Evolutionary conservation across 2,113 vertebrate species (phyloP).

Genomic region (Psittacus erithacus): DNA sequence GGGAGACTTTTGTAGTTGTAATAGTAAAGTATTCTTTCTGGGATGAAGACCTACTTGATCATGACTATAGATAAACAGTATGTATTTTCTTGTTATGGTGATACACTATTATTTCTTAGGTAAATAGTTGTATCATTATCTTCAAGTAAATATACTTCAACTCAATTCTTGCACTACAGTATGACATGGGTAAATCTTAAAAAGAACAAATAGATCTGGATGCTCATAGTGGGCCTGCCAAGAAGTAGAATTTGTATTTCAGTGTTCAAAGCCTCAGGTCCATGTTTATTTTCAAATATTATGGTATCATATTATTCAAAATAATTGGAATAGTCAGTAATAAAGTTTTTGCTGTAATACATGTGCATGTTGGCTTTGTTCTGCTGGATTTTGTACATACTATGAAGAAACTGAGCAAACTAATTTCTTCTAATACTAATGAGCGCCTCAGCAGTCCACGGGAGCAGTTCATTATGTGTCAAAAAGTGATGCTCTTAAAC

Average conservation of each 20-base stretch:
- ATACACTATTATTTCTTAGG: not conserved
- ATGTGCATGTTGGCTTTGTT: not conserved
- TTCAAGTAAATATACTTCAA: not conserved
- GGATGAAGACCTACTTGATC: not conserved
- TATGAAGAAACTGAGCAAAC: not conserved
- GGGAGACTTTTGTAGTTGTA: not conserved
- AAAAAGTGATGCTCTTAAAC: not conserved
- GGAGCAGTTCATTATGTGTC: not conserved
- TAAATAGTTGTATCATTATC: not conserved
- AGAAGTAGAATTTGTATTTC: not conserved
- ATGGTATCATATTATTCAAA: not conserved
- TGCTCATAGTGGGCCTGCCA: not conserved
- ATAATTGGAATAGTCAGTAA: not conserved
- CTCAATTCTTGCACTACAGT: not conserved
- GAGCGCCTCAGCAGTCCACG: not conserved
- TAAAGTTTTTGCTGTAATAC: not conserved
- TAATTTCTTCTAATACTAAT: fast-evolving
- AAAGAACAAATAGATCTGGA: not conserved
- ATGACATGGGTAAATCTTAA: not conserved
- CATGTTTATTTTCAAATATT: not conserved
- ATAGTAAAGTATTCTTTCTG: not conserved
- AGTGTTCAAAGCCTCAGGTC: not conserved
- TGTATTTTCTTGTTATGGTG: not conserved
- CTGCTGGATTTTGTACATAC: not conserved
- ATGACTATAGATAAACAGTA: not conserved